These are phyloP conservation scores for Megatriorchis doriae DNA, from an alignment of 2,113 vertebrate species.

Conservation along the genomic window DNA sequence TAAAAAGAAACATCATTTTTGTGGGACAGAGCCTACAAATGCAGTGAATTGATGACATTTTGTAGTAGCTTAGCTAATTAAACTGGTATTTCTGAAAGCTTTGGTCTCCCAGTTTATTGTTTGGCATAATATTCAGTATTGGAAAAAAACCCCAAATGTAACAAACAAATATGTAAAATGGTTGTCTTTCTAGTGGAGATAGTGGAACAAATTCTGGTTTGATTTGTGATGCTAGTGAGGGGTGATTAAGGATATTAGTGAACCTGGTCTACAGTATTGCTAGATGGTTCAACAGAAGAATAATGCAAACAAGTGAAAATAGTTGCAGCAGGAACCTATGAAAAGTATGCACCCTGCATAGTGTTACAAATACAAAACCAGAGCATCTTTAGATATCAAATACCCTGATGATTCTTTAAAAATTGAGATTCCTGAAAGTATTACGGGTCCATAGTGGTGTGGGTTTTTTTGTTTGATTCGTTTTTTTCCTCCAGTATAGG, in stretches of 20 bases:
- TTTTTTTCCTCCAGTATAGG: accelerated
- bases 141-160: accelerated
- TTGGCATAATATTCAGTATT: neutral
- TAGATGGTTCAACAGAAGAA: neutral
- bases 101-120: neutral
- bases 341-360: neutral
- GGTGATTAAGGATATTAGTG: neutral
- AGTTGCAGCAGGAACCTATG: neutral
- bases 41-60: neutral
- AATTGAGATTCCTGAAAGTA: neutral
- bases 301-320: neutral
- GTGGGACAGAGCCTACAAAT: neutral
- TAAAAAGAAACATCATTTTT: neutral
- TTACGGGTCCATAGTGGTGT: neutral
- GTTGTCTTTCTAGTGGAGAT: neutral
- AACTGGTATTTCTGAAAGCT: neutral
- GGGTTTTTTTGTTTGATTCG: accelerated
- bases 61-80: neutral
- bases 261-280: neutral
- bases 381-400: neutral
- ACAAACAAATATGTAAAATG: neutral
- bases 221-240: neutral
- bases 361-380: neutral
- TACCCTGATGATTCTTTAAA: neutral
- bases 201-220: neutral